Evolutionary conservation across 2,888 invertebrate genomes (phyloP).

Genomic region (Mythimna albipuncta): DNA sequence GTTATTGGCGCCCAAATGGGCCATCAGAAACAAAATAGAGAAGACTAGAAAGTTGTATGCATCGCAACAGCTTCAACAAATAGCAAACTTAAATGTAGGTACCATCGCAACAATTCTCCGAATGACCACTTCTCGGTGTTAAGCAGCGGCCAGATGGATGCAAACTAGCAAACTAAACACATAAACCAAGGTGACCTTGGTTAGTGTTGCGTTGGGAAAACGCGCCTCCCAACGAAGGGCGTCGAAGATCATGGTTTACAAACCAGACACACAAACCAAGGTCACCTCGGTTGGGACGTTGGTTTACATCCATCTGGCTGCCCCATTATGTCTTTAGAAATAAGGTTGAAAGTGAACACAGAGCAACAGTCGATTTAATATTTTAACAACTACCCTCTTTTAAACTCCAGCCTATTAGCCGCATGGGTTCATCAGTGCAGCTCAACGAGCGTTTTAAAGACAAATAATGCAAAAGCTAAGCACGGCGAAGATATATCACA

Average conservation of each 20-base stretch:
- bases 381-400: neutral
- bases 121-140: neutral
- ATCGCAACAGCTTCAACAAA: neutral
- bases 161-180: no score
- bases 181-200: no score
- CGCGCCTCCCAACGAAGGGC: no score
- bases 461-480: constrained; percentile 7
- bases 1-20: constrained; percentile 8
- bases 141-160: no score
- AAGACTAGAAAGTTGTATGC: neutral
- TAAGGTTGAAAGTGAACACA: neutral
- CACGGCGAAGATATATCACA: neutral
- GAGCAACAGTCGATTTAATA: neutral
- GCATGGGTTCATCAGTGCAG: neutral
- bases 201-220: no score
- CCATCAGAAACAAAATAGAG: neutral
- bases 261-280: no score
- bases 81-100: neutral
- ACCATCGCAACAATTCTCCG: neutral
- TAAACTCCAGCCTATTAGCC: neutral
- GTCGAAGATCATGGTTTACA: no score
- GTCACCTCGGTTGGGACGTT: no score
- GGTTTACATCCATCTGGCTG: no score
- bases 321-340: neutral
- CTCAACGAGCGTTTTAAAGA: neutral